These are phyloP conservation scores for Anthonomus grandis DNA, from an alignment of 1,140 invertebrate genomes.

Conservation along the genomic window DNA sequence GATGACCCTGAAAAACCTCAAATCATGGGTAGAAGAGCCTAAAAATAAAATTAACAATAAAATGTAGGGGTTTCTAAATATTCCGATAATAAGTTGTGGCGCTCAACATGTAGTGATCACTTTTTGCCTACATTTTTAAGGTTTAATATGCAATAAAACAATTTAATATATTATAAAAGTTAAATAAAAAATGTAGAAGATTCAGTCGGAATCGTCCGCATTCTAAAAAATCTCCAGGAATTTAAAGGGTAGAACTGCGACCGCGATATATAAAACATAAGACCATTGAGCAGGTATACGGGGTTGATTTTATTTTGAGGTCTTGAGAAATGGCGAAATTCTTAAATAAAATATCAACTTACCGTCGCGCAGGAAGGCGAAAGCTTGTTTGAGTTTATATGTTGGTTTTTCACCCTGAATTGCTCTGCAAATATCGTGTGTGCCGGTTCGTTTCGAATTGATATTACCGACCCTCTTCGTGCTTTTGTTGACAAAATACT, in stretches of 20 bases:
- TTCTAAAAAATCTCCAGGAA: conserved; percentile 1
- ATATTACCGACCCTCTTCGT: no score
- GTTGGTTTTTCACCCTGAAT: conserved; percentile 2
- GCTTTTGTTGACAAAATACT: no score
- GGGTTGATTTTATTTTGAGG: conserved; percentile 8
- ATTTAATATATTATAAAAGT: not conserved
- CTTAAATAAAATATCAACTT: conserved; percentile 11
- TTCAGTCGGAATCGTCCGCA: conserved; percentile 1
- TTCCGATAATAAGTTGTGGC: no score
- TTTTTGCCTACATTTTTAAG: no score
- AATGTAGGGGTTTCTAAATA: no score
- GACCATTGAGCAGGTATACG: conserved; percentile 2
- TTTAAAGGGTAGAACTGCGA: conserved; percentile 8
- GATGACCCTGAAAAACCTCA: no score
- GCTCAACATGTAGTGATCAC: no score
- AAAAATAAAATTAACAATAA: no score
- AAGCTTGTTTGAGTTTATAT: conserved; percentile 5
- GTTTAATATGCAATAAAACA: not conserved
- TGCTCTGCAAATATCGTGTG: conserved; percentile 3
- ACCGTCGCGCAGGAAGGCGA: not conserved
- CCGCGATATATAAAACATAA: conserved; percentile 9
- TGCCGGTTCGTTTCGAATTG: not conserved
- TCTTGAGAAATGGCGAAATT: conserved; percentile 4
- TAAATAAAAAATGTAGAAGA: conserved; percentile 3
- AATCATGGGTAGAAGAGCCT: no score